phyloP scores from a whole-genome alignment of 2,888 invertebrate species.

The Mallateleia sp. region DNA sequence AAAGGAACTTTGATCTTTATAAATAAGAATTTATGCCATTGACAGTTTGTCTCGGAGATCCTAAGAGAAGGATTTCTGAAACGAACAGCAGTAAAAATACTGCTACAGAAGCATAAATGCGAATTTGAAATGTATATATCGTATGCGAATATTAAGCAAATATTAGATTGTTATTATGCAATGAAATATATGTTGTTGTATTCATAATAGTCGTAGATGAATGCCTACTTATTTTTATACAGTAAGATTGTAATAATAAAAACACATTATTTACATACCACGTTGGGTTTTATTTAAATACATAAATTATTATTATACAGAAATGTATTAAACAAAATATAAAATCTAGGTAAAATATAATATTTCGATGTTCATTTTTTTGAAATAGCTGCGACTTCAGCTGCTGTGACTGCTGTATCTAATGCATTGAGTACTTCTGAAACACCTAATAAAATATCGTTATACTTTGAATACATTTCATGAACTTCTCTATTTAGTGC shows the following conservation, averaged over 20 bases:
- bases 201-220: conserved; percentile 86
- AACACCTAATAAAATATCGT: conserved; percentile 90
- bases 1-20: conserved; percentile 63
- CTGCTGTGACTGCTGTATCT: conserved; percentile 89
- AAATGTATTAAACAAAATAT: neutral
- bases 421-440: conserved; percentile 90
- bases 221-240: conserved; percentile 88
- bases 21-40: conserved; percentile 79
- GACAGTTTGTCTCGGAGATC: conserved; percentile 85
- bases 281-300: conserved; percentile 72
- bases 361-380: conserved; percentile 82
- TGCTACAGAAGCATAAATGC: conserved; percentile 78
- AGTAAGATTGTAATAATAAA: conserved; percentile 85
- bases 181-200: conserved; percentile 85
- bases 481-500: conserved; percentile 88
- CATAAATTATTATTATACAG: conserved; percentile 26
- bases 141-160: conserved; percentile 84
- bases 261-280: conserved; percentile 79
- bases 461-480: conserved; percentile 90
- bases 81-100: conserved; percentile 84
- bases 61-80: conserved; percentile 82
- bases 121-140: conserved; percentile 82
- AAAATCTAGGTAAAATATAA: conserved; percentile 8
- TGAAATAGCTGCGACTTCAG: conserved; percentile 89
- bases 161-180: conserved; percentile 85